Conservation (phyloP, 2,888 invertebrate species). For the Ganaspis brasiliensis region DNA sequence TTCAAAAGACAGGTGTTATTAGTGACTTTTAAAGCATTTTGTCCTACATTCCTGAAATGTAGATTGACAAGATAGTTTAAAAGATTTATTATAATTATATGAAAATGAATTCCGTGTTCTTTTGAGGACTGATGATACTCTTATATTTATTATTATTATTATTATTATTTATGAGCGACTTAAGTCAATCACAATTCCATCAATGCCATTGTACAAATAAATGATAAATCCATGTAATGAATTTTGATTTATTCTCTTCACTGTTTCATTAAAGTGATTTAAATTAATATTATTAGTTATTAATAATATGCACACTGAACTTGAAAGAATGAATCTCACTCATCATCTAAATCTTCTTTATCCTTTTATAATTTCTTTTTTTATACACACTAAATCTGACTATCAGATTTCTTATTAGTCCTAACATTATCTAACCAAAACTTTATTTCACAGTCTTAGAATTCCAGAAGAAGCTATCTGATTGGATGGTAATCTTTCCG, state of each 20-base stretch:
- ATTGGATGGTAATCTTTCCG: no score
- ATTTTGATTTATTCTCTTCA: neutral
- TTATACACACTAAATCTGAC: no score
- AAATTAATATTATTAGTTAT: no score
- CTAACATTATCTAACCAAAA: no score
- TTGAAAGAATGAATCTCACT: no score
- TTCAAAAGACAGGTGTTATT: neutral
- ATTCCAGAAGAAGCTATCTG: no score
- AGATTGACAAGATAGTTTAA: neutral
- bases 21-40: neutral
- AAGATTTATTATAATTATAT: neutral
- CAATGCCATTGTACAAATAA: constrained; percentile 29
- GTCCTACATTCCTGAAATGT: constrained; percentile 28
- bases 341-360: no score
- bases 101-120: neutral
- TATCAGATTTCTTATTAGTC: no score
- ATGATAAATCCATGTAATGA: constrained; percentile 25
- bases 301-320: no score
- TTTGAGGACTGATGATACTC: constrained; percentile 20
- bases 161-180: constrained; percentile 36
- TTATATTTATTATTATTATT: constrained; percentile 30
- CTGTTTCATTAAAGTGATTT: no score
- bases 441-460: no score
- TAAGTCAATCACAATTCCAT: constrained; percentile 16
- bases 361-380: no score